Evolutionary conservation across 2,797 vertebrate species (phyloP).

Genomic region (Acipenser oxyrinchus): DNA sequence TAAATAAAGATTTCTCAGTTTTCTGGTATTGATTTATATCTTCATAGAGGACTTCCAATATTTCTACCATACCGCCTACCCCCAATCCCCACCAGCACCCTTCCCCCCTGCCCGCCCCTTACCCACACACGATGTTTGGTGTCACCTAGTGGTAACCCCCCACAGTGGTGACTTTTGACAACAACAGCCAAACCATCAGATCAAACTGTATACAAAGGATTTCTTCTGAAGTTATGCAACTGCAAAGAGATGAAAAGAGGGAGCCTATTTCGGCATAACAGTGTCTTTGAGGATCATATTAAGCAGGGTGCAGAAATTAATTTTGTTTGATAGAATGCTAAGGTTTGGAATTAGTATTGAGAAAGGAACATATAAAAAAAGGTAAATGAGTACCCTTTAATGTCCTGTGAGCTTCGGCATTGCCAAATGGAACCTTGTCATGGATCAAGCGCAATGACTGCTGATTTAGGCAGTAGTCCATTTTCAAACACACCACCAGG

Average conservation of each 20-base stretch:
- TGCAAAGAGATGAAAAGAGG: neutral
- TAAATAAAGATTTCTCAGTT: neutral
- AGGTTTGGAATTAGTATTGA: slow-evolving; percentile 2
- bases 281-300: neutral
- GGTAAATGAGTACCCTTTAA: neutral
- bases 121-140: slow-evolving; percentile 9
- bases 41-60: neutral
- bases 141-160: slow-evolving; percentile 12
- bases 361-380: neutral
- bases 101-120: slow-evolving; percentile 1
- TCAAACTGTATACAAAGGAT: neutral
- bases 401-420: slow-evolving; percentile 23
- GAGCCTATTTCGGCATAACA: neutral
- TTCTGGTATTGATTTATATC: neutral
- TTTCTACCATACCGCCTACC: neutral
- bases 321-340: slow-evolving; percentile 1
- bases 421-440: slow-evolving; percentile 33
- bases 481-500: no score
- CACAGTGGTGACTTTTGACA: slow-evolving; percentile 9
- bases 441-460: slow-evolving; percentile 44
- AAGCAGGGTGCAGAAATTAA: slow-evolving; percentile 11
- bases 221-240: neutral
- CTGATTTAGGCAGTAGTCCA: no score
- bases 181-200: slow-evolving; percentile 10
- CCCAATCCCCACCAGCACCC: neutral